These are phyloP conservation scores for Xestoiulus laeticollis DNA, from an alignment of 2,888 invertebrate species.

Conservation along the genomic window DNA sequence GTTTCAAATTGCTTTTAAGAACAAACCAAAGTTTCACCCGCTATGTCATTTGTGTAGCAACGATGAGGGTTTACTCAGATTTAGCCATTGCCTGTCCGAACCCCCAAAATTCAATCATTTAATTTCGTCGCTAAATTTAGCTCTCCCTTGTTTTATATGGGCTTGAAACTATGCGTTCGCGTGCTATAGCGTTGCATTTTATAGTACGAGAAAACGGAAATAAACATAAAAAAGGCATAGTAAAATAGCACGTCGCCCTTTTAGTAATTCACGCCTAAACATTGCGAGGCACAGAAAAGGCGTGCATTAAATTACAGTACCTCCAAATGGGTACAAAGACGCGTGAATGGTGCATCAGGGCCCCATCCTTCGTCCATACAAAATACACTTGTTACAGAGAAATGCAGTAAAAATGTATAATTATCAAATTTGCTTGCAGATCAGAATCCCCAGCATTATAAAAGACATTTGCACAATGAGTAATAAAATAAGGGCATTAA, in stretches of 20 bases:
- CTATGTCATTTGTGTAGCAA: neutral
- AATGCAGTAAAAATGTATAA: slow-evolving; percentile 32
- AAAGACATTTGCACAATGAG: neutral
- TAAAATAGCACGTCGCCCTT: neutral
- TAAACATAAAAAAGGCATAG: neutral
- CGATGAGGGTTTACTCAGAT: neutral
- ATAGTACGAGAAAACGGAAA: neutral
- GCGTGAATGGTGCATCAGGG: neutral
- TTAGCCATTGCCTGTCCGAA: neutral
- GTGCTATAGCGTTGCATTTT: neutral
- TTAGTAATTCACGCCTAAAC: slow-evolving; percentile 29
- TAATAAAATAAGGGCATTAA: slow-evolving; percentile 13
- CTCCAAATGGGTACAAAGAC: neutral
- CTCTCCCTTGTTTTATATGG: neutral
- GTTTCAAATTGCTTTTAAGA: neutral
- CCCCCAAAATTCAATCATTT: neutral
- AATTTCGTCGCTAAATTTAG: neutral
- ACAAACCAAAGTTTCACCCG: neutral
- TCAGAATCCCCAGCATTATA: neutral
- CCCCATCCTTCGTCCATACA: neutral
- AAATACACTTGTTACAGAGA: neutral
- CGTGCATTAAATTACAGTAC: neutral
- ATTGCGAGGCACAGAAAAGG: neutral
- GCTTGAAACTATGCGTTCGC: neutral
- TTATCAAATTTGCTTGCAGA: slow-evolving; percentile 41